Percentiles rank a stretch among this genome's conserved stretches.
These are phyloP conservation scores for Diabrotica virgifera DNA, from an alignment of 1,140 invertebrate species.

Conservation along the genomic window DNA sequence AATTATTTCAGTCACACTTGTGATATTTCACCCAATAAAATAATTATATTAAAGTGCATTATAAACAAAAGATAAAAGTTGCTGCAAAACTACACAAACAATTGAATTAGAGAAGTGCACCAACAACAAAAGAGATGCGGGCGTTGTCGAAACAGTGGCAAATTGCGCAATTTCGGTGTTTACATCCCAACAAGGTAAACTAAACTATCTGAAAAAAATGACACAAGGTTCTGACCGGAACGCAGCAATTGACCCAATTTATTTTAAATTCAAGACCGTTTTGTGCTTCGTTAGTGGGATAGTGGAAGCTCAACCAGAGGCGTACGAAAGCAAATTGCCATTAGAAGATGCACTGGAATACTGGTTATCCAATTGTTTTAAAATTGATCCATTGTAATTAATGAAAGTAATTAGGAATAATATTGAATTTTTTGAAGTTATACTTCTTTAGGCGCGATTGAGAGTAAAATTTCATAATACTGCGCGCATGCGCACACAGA, in stretches of 20 bases:
- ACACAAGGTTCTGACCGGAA: constrained; percentile 31
- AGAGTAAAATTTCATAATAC: no score
- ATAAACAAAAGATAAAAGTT: neutral
- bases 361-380: neutral
- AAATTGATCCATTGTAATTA: no score
- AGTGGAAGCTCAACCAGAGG: neutral
- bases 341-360: neutral
- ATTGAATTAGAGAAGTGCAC: neutral
- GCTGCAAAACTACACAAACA: neutral
- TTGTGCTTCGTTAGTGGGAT: constrained; percentile 8
- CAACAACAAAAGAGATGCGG: constrained; percentile 18
- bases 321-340: neutral
- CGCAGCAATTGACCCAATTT: constrained; percentile 33
- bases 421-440: no score
- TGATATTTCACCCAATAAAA: neutral
- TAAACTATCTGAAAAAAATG: constrained; percentile 26
- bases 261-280: constrained; percentile 16
- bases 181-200: constrained; percentile 29
- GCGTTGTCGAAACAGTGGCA: constrained; percentile 4
- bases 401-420: no score
- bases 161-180: constrained; percentile 19
- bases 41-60: neutral
- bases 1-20: no score
- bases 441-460: no score
- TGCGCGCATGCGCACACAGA: no score